Conservation (phyloP, 2,888 invertebrate genomes). For the Amphipyra berbera region DNA sequence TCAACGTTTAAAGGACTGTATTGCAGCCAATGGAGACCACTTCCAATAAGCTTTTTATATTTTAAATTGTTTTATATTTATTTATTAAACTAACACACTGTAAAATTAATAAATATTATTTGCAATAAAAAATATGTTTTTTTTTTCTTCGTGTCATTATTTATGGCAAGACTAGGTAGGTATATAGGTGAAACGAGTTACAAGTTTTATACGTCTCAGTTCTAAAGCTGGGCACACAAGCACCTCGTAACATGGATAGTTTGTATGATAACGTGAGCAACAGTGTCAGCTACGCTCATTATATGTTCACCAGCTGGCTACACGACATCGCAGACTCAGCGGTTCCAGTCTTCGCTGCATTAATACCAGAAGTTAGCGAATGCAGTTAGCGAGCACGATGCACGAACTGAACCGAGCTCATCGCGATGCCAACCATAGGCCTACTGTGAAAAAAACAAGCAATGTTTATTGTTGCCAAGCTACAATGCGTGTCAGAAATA, state of each 20-base stretch:
- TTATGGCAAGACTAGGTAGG: too few relatives aligned
- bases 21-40: too few relatives aligned
- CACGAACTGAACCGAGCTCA: conserved; percentile 3
- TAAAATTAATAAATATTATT: too few relatives aligned
- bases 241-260: background rate
- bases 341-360: background rate
- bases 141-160: too few relatives aligned
- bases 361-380: background rate
- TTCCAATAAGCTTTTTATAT: too few relatives aligned
- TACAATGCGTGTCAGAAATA: conserved; percentile 79
- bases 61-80: too few relatives aligned
- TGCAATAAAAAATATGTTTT: too few relatives aligned
- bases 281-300: background rate
- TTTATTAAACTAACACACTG: too few relatives aligned
- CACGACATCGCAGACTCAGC: background rate
- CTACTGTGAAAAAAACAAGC: conserved; percentile 61
- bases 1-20: too few relatives aligned
- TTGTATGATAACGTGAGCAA: background rate
- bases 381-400: conserved; percentile 1
- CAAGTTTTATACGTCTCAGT: background rate
- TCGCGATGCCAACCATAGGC: conserved; percentile 51
- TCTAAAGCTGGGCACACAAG: background rate
- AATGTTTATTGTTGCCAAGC: conserved; percentile 78
- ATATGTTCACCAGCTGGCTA: background rate
- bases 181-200: background rate